Conservation (phyloP, 2,113 vertebrate species). For the Machaerirhynchus nigripectus region DNA sequence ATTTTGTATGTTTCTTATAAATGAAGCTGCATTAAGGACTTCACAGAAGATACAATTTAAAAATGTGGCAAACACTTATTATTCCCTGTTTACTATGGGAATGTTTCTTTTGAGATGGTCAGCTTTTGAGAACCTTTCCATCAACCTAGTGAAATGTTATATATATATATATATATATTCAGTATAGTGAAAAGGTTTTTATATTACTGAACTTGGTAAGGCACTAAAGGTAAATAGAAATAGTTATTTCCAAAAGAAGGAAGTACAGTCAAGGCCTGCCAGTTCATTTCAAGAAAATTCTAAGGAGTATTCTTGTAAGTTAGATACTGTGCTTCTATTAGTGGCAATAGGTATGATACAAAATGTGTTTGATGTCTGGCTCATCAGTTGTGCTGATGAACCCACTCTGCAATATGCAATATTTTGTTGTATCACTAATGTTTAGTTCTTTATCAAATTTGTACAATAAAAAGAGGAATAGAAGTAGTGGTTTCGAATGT, state of each 20-base stretch:
- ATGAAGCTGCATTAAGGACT: not conserved
- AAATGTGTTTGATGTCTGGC: not conserved
- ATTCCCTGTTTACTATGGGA: slow-evolving; percentile 73
- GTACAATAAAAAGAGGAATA: not conserved
- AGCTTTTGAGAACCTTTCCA: slow-evolving; percentile 73
- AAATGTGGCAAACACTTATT: not conserved
- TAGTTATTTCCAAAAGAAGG: slow-evolving; percentile 61
- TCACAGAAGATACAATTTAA: not conserved
- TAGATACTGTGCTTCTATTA: not conserved
- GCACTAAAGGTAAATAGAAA: slow-evolving; percentile 4
- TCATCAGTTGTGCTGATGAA: not conserved
- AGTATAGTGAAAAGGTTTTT: slow-evolving; percentile 64
- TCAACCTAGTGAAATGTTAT: slow-evolving; percentile 65
- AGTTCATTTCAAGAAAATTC: slow-evolving; percentile 15
- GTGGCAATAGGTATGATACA: not conserved
- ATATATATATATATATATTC: not conserved
- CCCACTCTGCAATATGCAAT: not conserved
- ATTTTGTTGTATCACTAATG: not conserved
- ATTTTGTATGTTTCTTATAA: not conserved
- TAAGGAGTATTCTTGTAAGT: not conserved
- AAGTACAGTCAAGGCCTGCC: slow-evolving; percentile 66
- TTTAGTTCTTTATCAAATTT: not conserved
- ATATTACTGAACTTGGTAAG: not conserved
- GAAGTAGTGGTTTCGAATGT: not conserved
- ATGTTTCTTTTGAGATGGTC: slow-evolving; percentile 77